Base-by-base conservation (phyloP, 2,797 vertebrate genomes). In the Choloepus didactylus region DNA sequence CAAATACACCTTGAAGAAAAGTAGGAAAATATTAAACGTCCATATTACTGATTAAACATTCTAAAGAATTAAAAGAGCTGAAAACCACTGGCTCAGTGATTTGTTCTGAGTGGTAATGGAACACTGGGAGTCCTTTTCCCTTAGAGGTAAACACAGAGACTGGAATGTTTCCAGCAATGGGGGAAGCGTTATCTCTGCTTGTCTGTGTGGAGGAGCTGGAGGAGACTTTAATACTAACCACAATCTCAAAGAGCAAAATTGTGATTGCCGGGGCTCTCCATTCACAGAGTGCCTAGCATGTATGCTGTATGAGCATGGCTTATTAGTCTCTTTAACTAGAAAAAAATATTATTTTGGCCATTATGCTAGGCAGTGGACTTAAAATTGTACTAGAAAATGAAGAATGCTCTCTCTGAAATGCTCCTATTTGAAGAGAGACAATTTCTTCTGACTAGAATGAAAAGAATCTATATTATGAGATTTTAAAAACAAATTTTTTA, bases 141-240 rank as follows among this genome's bases (percentile, higher is more conserved):
- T 76, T 31, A 51, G 29, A 10, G 44, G 3, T 31, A 31, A 3
- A 49, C 49, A 29, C 31, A 18, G 46, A 49, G 44, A 18, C 31
- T 8, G 5, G 7, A 75, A 27, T 31, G 31, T 29, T 75, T 25
- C 72, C 7, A 67, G n/a, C 31, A 8, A 11, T 5, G 27, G 2
- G 0, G 8, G 29, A 62, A 11, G 8, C 0, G 23, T 1, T 18
- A 10, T 14, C 29, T 59, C 31, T 9, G 7, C n/a, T 87, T 56
- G 19, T 31, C 46, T 67, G 2, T 27, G 59, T 19, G 67, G n/a
- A 14, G 66, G 46, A 25, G n/a, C 3, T 44, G 41, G 41, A 67
- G 2, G 84, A 3, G 31, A 1, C 11, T 5, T 1, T 7, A 5
- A 3, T 7, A 46, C 25, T 0, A 2, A 70, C 6, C 15, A 21